These are phyloP conservation scores for Ceratitis capitata DNA, from an alignment of 1,140 invertebrate species.

Conservation along the genomic window DNA sequence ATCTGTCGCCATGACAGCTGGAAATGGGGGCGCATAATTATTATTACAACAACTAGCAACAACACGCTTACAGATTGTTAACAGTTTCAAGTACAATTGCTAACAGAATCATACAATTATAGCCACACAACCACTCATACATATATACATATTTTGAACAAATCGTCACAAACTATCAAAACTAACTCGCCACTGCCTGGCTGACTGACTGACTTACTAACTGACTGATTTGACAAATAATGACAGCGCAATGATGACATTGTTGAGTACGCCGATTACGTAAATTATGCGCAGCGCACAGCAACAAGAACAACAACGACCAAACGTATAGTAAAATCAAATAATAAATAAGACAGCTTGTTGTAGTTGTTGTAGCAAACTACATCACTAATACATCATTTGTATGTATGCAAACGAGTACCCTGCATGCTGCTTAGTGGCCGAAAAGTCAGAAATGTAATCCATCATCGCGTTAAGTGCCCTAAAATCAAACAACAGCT, in stretches of 20 bases:
- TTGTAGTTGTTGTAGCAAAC: background rate
- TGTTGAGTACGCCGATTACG: background rate
- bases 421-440: background rate
- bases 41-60: background rate
- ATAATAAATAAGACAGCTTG: too few relatives aligned
- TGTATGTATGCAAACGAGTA: background rate
- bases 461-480: slow-evolving; percentile 10
- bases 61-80: background rate
- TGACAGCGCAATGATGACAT: slow-evolving; percentile 6
- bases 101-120: background rate
- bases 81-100: slow-evolving; percentile 15
- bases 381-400: background rate
- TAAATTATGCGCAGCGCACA: slow-evolving; percentile 8
- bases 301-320: background rate
- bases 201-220: background rate
- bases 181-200: slow-evolving; percentile 8
- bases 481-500: background rate
- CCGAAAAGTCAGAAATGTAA: slow-evolving; percentile 30
- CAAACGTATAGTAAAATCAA: too few relatives aligned
- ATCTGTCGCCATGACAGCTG: background rate
- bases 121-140: background rate
- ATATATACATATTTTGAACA: background rate
- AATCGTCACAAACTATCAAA: background rate
- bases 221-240: slow-evolving; percentile 33
- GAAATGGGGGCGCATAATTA: background rate